A percentile compares a stretch with the other conserved stretches of the same genome.
Evolutionary conservation across 2,113 vertebrate species (phyloP).

Genomic region (Callorhinus ursinus): DNA sequence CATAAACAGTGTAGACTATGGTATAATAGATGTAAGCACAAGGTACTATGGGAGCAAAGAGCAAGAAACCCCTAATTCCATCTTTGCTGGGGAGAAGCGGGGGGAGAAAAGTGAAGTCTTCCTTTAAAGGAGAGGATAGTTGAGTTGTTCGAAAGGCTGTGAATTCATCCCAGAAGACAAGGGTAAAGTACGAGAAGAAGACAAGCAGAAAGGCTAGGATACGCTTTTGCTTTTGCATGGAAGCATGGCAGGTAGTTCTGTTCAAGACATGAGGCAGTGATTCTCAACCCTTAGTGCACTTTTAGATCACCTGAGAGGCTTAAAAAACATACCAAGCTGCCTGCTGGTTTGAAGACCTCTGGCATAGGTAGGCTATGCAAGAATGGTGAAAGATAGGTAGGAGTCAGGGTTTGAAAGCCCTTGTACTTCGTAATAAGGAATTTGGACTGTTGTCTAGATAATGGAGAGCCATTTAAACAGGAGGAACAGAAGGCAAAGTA

Average conservation of each 20-base stretch:
- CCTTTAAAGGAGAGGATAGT: neutral
- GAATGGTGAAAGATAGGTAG: neutral
- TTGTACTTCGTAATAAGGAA: neutral
- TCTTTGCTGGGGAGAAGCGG: neutral
- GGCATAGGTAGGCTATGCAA: neutral
- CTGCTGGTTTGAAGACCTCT: neutral
- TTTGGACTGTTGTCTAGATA: conserved; percentile 10
- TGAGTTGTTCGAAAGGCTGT: neutral
- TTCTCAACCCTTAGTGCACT: neutral
- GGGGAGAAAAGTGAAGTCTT: neutral
- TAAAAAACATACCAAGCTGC: neutral
- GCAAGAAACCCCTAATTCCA: neutral
- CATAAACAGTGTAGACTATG: neutral
- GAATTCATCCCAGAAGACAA: neutral
- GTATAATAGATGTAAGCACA: neutral
- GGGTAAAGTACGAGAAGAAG: neutral
- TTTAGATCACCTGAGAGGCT: conserved; percentile 29
- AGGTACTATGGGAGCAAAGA: neutral
- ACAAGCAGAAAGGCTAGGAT: neutral
- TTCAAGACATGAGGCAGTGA: neutral
- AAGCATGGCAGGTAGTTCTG: neutral
- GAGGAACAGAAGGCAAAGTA: neutral
- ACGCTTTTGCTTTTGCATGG: neutral
- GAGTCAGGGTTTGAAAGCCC: neutral
- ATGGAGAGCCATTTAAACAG: neutral